These are phyloP conservation scores for Chloroceryle inda DNA, from an alignment of 2,797 vertebrate genomes.

Conservation along the genomic window DNA sequence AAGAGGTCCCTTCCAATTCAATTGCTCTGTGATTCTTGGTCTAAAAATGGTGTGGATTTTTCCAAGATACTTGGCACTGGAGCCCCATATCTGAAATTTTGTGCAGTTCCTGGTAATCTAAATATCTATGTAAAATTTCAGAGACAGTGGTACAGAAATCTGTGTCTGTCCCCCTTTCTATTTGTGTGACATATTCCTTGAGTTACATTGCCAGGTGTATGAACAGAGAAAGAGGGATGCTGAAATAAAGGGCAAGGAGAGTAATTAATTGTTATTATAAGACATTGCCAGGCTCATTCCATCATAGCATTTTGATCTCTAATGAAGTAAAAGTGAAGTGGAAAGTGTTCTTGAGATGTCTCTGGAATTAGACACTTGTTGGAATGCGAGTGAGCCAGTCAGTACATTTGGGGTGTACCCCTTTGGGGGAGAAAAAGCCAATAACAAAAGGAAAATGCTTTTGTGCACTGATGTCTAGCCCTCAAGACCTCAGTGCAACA, in stretches of 20 bases:
- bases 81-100: not conserved
- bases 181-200: not conserved
- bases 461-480: not conserved
- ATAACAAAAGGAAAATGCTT: not conserved
- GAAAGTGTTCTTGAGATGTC: not conserved
- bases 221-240: not conserved
- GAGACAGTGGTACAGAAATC: not conserved
- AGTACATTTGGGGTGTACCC: not conserved
- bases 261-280: not conserved
- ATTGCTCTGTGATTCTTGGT: not conserved
- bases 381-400: not conserved
- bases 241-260: not conserved
- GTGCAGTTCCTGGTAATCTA: not conserved
- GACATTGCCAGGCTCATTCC: not conserved
- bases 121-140: not conserved
- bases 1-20: not conserved
- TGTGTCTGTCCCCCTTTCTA: not conserved
- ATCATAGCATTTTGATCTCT: not conserved
- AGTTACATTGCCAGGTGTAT: not conserved
- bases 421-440: not conserved
- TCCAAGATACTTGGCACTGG: not conserved
- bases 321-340: not conserved
- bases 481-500: not conserved
- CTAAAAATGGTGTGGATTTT: not conserved
- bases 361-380: not conserved